A percentile compares a stretch with the other conserved stretches of the same genome.
Conservation (phyloP, 2,888 invertebrate species). For the Apotomis betuletana region DNA sequence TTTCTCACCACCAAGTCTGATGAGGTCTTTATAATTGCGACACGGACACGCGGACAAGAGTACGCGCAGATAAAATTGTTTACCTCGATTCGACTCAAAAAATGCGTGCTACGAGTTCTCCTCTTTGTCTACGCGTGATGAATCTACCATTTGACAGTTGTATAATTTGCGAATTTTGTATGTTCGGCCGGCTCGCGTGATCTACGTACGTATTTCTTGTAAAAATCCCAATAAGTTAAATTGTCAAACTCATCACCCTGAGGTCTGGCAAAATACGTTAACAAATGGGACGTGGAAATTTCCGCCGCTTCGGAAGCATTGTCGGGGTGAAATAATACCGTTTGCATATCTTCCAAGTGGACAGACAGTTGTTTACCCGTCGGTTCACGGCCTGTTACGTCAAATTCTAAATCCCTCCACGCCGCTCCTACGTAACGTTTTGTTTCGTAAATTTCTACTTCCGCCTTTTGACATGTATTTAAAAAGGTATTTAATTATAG, state of each 20-base stretch:
- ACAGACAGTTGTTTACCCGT: background rate
- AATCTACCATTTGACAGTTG: conserved; percentile 7
- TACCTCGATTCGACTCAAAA: conserved; percentile 42
- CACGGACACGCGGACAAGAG: conserved; percentile 21
- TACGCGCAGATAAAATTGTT: conserved; percentile 41
- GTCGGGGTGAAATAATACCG: background rate
- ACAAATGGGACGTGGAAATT: background rate
- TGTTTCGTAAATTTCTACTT: background rate
- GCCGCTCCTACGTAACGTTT: conserved; percentile 14
- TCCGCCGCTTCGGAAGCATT: background rate
- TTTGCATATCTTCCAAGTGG: background rate
- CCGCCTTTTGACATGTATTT: conserved; percentile 11
- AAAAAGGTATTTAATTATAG: background rate
- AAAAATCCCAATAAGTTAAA: background rate
- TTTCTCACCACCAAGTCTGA: too few relatives aligned
- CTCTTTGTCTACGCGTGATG: background rate
- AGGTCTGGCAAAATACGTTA: conserved; percentile 1
- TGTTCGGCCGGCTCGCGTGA: background rate
- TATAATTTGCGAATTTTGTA: background rate
- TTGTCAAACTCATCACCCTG: background rate
- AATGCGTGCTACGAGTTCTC: conserved; percentile 32
- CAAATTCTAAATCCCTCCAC: background rate
- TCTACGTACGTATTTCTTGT: background rate
- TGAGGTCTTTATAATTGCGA: too few relatives aligned
- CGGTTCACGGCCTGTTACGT: background rate